Evolutionary conservation across 2,113 vertebrate species (phyloP).

Genomic region (Heterotis niloticus): DNA sequence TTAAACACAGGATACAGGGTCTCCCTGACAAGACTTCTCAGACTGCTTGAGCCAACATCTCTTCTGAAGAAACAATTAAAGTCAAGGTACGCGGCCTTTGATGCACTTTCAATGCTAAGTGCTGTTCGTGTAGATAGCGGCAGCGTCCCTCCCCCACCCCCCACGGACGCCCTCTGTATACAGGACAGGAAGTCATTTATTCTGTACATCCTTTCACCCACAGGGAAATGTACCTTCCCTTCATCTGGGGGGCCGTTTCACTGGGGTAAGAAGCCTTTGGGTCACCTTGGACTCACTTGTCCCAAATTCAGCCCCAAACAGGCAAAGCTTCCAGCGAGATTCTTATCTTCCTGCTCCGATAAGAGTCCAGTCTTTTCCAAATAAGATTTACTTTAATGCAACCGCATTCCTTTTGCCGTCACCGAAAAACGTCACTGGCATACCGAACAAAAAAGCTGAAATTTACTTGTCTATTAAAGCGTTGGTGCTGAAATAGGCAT

Average conservation of each 20-base stretch:
- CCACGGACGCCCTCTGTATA: too few relatives aligned
- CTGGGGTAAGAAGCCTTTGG: background rate
- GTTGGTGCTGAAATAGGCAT: too few relatives aligned
- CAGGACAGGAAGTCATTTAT: constrained; percentile 5
- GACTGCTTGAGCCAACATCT: constrained; percentile 43
- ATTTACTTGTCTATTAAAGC: background rate
- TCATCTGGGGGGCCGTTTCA: background rate
- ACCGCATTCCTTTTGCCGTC: too few relatives aligned
- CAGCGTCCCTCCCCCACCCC: constrained; percentile 9
- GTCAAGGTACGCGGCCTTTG: constrained; percentile 48
- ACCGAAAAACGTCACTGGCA: too few relatives aligned
- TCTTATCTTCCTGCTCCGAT: background rate
- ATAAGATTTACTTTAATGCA: too few relatives aligned
- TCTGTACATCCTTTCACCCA: constrained; percentile 5
- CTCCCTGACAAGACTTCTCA: constrained; percentile 22
- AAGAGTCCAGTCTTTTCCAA: background rate
- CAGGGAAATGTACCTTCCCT: background rate
- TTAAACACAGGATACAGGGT: constrained; percentile 44
- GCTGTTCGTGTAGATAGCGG: constrained; percentile 30
- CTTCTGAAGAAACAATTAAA: constrained; percentile 42
- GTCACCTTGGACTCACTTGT: background rate
- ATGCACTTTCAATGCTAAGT: constrained; percentile 42
- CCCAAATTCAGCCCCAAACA: background rate
- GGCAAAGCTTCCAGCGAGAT: background rate
- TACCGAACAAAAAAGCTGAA: too few relatives aligned